Percentiles rank a stretch among this genome's conserved stretches.
phyloP scores from a whole-genome alignment of 1,140 invertebrate species.

The Drosophila baimaii region DNA sequence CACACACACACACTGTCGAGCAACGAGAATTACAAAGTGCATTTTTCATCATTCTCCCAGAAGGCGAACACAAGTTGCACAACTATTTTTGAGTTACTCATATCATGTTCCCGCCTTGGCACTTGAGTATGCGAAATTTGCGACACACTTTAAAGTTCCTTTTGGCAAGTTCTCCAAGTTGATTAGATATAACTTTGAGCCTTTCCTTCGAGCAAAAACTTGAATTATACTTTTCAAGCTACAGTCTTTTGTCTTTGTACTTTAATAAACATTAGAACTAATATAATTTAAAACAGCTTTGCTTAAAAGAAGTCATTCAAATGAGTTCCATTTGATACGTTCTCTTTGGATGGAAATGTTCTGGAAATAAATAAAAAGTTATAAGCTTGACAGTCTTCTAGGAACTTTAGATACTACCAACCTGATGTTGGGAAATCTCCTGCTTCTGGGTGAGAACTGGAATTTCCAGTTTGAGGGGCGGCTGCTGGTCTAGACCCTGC shows the following conservation, averaged over 20 bases:
- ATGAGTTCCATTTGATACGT: constrained; percentile 1
- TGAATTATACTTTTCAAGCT: neutral
- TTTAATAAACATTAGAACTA: neutral
- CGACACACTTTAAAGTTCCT: constrained; percentile 42
- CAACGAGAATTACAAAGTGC: constrained; percentile 78
- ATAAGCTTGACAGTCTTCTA: neutral
- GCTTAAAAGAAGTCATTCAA: neutral
- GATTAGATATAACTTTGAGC: constrained; percentile 24
- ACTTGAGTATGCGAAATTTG: constrained; percentile 48
- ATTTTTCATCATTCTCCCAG: constrained; percentile 71
- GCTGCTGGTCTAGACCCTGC: neutral
- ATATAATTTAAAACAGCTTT: neutral
- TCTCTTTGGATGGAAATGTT: neutral
- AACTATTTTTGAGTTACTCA: constrained; percentile 55
- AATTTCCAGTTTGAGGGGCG: constrained; percentile 37
- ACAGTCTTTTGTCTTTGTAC: neutral
- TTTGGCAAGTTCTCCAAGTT: constrained; percentile 22
- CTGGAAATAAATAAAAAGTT: constrained; percentile 1
- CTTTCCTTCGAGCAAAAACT: neutral
- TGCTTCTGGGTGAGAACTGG: constrained; percentile 15
- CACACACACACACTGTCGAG: constrained; percentile 67
- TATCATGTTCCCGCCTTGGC: constrained; percentile 49
- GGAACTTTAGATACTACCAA: neutral
- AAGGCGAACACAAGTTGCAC: constrained; percentile 52
- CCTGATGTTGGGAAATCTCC: constrained; percentile 5